These are phyloP conservation scores for Polyommatus iphigenia DNA, from an alignment of 2,888 invertebrate species.

Conservation along the genomic window DNA sequence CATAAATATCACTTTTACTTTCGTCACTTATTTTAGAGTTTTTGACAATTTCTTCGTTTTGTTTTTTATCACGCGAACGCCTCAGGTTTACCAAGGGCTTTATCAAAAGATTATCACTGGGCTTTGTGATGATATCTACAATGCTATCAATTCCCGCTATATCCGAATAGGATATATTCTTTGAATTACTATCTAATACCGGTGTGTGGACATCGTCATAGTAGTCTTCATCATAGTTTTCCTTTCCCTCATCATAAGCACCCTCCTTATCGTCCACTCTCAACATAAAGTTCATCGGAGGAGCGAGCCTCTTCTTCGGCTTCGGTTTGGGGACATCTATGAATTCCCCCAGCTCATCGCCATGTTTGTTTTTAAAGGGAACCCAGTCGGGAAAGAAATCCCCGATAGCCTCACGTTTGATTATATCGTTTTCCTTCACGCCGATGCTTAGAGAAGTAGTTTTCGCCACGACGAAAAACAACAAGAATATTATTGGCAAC, in stretches of 20 bases:
- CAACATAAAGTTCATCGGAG: constrained; percentile 61
- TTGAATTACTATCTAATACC: constrained; percentile 42
- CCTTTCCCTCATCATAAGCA: constrained; percentile 63
- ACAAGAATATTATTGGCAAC: constrained; percentile 41
- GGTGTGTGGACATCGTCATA: constrained; percentile 59
- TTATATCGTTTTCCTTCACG: constrained; percentile 60
- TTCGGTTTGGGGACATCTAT: constrained; percentile 57
- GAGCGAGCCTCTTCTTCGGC: constrained; percentile 67
- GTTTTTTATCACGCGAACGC: constrained; percentile 31
- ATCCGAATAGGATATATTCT: constrained; percentile 37
- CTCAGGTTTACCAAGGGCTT: constrained; percentile 41
- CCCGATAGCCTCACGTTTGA: constrained; percentile 54
- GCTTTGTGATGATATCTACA: constrained; percentile 58
- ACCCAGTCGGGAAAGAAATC: constrained; percentile 73
- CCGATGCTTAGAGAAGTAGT: constrained; percentile 56
- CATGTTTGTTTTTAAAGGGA: constrained; percentile 71
- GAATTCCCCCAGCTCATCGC: constrained; percentile 65
- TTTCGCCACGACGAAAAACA: constrained; percentile 46
- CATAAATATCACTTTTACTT: constrained; percentile 26
- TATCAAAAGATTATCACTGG: constrained; percentile 45
- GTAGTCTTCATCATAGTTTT: constrained; percentile 61
- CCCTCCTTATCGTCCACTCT: constrained; percentile 59
- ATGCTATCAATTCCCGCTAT: constrained; percentile 64
- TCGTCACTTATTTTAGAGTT: constrained; percentile 36
- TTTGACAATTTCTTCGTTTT: constrained; percentile 36